Conservation (phyloP, 2,113 vertebrate genomes). For the Rhinolophus ferrumequinum region DNA sequence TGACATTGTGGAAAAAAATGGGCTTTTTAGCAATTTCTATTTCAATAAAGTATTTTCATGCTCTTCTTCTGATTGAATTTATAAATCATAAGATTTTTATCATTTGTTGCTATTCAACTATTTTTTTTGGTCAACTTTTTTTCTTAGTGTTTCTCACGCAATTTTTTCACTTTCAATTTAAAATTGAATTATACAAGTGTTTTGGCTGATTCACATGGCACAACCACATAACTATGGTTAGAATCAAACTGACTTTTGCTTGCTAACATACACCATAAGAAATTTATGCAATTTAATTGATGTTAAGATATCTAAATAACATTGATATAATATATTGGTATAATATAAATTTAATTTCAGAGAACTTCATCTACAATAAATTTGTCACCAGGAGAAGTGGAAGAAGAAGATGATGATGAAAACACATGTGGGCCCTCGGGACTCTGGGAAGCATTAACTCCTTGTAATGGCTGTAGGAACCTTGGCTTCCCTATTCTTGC, state of each 20-base stretch:
- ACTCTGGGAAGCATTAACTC: slow-evolving; percentile 96
- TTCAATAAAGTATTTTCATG: neutral
- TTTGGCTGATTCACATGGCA: neutral
- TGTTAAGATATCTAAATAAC: slow-evolving; percentile 51
- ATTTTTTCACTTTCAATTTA: neutral
- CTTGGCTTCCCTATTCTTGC: slow-evolving; percentile 93
- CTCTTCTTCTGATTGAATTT: neutral
- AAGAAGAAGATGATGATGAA: slow-evolving; percentile 91
- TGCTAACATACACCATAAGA: neutral
- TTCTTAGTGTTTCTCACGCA: neutral
- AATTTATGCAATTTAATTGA: slow-evolving; percentile 57
- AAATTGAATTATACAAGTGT: neutral
- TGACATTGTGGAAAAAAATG: neutral
- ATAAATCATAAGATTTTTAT: slow-evolving; percentile 35
- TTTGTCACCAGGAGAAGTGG: slow-evolving; percentile 85
- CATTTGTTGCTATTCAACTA: slow-evolving; percentile 1
- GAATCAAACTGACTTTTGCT: slow-evolving; percentile 18
- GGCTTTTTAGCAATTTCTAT: neutral
- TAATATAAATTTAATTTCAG: slow-evolving; percentile 86
- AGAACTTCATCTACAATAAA: slow-evolving; percentile 88
- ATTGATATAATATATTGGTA: slow-evolving; percentile 71
- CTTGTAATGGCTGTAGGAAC: slow-evolving; percentile 96
- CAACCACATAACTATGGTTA: neutral
- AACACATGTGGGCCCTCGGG: slow-evolving; percentile 94
- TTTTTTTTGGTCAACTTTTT: neutral